Evolutionary conservation across 2,888 invertebrate species (phyloP).

Genomic region (Drosophila melanosoma): DNA sequence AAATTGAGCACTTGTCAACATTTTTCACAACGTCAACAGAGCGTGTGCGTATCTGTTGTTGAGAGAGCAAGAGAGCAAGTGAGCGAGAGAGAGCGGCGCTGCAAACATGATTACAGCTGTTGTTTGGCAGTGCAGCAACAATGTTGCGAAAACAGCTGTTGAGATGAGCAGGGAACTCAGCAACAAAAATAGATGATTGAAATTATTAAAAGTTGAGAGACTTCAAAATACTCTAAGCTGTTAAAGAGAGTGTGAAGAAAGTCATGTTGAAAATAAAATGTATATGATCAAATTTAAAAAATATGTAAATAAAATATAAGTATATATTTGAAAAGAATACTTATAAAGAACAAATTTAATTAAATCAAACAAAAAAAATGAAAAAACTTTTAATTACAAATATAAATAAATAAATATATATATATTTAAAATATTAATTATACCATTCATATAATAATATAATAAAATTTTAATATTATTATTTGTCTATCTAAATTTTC

Average conservation of each 20-base stretch:
- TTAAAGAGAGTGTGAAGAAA: background rate
- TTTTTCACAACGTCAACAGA: slow-evolving; percentile 70
- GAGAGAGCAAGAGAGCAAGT: slow-evolving; percentile 46
- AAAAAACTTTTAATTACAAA: background rate
- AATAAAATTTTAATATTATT: background rate
- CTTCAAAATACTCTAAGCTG: slow-evolving; percentile 8
- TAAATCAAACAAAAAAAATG: too few relatives aligned
- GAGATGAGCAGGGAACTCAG: slow-evolving; percentile 30
- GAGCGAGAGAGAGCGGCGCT: slow-evolving; percentile 11
- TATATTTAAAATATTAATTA: background rate
- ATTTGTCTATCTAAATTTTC: background rate
- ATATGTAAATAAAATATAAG: too few relatives aligned
- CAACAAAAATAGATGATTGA: slow-evolving; percentile 40
- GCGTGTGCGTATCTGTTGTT: slow-evolving; percentile 27
- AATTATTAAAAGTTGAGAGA: background rate
- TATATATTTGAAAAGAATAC: too few relatives aligned
- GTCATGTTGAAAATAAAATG: background rate
- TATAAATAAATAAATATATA: background rate
- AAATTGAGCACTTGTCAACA: slow-evolving; percentile 75
- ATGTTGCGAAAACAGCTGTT: slow-evolving; percentile 82
- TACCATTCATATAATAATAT: background rate
- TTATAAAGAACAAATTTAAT: background rate
- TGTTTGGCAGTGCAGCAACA: slow-evolving; percentile 61
- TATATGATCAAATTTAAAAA: background rate
- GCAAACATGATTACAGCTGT: slow-evolving; percentile 66